These are phyloP conservation scores for Drosophila mulleri DNA, from an alignment of 2,888 invertebrate genomes.

Conservation along the genomic window DNA sequence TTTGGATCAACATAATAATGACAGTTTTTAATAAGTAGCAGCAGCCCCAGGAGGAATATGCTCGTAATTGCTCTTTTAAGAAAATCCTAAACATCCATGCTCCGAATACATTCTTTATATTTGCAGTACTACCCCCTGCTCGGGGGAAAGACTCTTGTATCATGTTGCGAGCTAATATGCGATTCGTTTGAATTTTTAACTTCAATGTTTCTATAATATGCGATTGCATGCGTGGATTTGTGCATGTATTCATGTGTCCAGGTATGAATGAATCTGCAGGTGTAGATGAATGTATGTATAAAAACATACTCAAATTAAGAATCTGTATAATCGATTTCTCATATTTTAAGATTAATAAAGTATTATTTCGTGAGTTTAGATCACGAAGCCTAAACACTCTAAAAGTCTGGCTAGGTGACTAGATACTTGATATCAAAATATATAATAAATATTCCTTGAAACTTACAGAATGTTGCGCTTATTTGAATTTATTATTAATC, in stretches of 20 bases:
- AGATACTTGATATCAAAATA: too few relatives aligned
- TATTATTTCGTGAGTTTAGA: too few relatives aligned
- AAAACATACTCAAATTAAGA: too few relatives aligned
- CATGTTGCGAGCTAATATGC: too few relatives aligned
- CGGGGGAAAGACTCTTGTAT: too few relatives aligned
- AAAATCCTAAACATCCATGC: not conserved
- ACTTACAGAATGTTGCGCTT: not conserved
- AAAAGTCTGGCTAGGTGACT: too few relatives aligned
- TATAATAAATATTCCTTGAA: too few relatives aligned
- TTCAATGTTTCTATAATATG: too few relatives aligned
- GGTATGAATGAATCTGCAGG: not conserved
- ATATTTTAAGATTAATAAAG: too few relatives aligned
- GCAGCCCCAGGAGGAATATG: constrained; percentile 22
- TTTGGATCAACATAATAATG: constrained; percentile 35
- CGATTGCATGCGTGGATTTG: not conserved
- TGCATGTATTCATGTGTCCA: not conserved
- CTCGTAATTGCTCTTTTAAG: constrained; percentile 2
- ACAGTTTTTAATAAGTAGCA: constrained; percentile 30
- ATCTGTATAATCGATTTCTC: not conserved
- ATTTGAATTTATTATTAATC: not conserved
- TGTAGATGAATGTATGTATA: not conserved
- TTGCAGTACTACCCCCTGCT: too few relatives aligned
- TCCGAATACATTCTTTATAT: not conserved
- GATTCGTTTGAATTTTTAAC: too few relatives aligned
- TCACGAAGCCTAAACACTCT: too few relatives aligned